Evolutionary conservation across 2,797 vertebrate species (phyloP).

Genomic region (Cetoscarus ocellatus): DNA sequence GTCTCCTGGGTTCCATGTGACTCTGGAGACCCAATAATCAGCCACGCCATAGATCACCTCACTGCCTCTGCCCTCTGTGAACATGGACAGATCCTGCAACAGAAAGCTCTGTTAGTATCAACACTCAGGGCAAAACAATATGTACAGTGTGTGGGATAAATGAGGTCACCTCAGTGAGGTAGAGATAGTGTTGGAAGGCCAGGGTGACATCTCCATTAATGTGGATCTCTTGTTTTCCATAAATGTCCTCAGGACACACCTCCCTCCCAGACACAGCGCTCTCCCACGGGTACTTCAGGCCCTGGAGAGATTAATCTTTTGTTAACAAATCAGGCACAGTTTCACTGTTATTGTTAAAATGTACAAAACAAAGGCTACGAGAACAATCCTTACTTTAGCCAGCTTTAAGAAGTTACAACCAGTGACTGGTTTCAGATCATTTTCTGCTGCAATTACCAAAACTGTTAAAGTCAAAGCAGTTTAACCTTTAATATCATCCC

Average conservation of each 20-base stretch:
- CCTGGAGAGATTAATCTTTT: constrained; percentile 81
- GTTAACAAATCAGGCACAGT: constrained; percentile 14
- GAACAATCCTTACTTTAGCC: too few relatives aligned
- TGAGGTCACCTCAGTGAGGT: constrained; percentile 87
- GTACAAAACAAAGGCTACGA: background rate
- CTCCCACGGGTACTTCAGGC: constrained; percentile 96
- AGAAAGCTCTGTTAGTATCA: constrained; percentile 28
- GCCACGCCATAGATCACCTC: constrained; percentile 90
- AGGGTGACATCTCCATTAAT: constrained; percentile 91
- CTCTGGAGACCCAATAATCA: constrained; percentile 95
- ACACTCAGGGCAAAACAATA: background rate
- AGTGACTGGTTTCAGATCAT: too few relatives aligned
- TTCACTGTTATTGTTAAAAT: constrained; percentile 28
- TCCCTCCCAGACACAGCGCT: constrained; percentile 91
- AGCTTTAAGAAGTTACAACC: too few relatives aligned
- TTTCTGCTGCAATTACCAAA: too few relatives aligned
- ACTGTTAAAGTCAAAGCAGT: too few relatives aligned
- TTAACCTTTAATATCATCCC: too few relatives aligned
- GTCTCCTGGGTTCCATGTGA: constrained; percentile 87
- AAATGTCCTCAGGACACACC: constrained; percentile 91
- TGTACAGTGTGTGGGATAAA: background rate
- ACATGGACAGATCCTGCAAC: constrained; percentile 90
- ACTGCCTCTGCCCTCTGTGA: constrained; percentile 87
- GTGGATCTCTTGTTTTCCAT: constrained; percentile 93
- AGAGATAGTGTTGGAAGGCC: constrained; percentile 92